Evolutionary conservation across 1,140 invertebrate genomes (phyloP).

Genomic region (Battus philenor): DNA sequence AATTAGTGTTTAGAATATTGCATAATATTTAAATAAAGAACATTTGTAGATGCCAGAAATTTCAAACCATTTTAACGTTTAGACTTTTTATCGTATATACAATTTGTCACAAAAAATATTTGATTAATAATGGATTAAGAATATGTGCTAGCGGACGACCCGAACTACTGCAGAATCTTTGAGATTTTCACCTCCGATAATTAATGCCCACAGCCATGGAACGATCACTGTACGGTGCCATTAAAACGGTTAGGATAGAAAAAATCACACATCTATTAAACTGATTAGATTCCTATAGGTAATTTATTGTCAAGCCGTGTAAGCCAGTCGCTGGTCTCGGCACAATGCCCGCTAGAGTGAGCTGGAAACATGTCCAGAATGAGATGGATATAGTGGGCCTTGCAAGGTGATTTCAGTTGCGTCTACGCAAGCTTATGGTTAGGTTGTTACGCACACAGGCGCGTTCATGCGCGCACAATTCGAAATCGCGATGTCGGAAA

Average conservation of each 20-base stretch:
- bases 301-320: constrained; percentile 63
- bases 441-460: constrained; percentile 59
- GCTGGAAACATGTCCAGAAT: constrained; percentile 36
- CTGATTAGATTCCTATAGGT: constrained; percentile 73
- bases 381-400: constrained; percentile 64
- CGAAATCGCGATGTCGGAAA: constrained; percentile 42
- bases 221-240: constrained; percentile 37
- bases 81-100: too few species aligned
- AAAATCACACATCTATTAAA: constrained; percentile 72
- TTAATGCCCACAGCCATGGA: constrained; percentile 30
- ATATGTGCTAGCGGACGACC: constrained; percentile 1
- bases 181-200: constrained; percentile 18
- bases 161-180: constrained; percentile 10
- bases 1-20: too few species aligned
- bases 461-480: constrained; percentile 34
- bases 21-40: too few species aligned
- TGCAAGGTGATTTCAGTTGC: constrained; percentile 74
- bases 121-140: constrained; percentile 1
- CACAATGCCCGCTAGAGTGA: constrained; percentile 68
- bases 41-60: too few species aligned
- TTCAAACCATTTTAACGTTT: too few species aligned
- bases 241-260: constrained; percentile 48
- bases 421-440: constrained; percentile 59
- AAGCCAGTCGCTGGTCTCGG: constrained; percentile 41
- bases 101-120: too few species aligned